A percentile compares a stretch with the other conserved stretches of the same genome.
phyloP scores from a whole-genome alignment of 2,113 vertebrate species.

The Toxostoma redivivum region DNA sequence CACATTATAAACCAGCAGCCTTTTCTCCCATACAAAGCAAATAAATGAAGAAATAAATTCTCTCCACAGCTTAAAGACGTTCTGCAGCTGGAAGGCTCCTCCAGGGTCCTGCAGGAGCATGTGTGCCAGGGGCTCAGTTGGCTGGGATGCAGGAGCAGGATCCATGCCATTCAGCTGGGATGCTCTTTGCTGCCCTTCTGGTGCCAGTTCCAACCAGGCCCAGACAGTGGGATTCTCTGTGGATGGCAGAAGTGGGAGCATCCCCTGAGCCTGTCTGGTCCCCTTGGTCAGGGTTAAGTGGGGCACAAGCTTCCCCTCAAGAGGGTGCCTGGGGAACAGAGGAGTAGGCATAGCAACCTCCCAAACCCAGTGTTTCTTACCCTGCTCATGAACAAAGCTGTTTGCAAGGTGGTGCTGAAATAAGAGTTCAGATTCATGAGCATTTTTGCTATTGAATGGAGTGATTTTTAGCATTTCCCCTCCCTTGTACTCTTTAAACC shows the following conservation, averaged over 20 bases:
- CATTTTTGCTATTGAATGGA: background rate
- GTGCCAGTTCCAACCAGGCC: rapidly evolving
- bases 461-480: background rate
- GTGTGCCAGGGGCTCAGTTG: background rate
- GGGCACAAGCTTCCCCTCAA: background rate
- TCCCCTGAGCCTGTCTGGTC: background rate
- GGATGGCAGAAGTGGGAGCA: background rate
- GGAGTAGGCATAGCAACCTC: background rate
- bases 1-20: background rate
- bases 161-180: rapidly evolving
- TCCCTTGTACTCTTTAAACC: background rate
- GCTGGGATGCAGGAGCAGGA: background rate
- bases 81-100: background rate
- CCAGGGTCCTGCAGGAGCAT: rapidly evolving
- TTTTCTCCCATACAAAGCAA: background rate
- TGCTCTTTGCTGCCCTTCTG: background rate
- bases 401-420: background rate
- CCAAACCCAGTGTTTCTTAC: background rate
- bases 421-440: background rate
- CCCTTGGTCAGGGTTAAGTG: background rate
- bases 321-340: background rate
- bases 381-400: background rate
- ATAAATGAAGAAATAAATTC: background rate
- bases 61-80: background rate
- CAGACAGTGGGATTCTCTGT: background rate